Evolutionary conservation across 2,888 invertebrate genomes (phyloP).

Genomic region (Brachycybe producta): DNA sequence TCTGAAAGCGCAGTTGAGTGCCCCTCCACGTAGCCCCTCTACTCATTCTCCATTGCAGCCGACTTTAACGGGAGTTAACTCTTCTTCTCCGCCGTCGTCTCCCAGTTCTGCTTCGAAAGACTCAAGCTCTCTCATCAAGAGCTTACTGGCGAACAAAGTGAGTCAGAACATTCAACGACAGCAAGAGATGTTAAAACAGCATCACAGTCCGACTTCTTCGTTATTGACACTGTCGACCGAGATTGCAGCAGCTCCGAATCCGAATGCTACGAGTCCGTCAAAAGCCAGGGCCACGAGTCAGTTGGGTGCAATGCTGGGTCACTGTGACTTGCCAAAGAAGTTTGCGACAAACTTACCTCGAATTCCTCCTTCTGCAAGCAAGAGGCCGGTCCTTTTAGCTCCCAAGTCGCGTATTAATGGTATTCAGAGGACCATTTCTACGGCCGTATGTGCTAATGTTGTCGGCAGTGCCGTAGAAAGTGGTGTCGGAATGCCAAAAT

Average conservation of each 20-base stretch:
- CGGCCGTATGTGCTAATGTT: slow-evolving; percentile 20
- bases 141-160: slow-evolving; percentile 87
- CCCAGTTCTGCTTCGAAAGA: slow-evolving; percentile 30
- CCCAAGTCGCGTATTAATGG: slow-evolving; percentile 23
- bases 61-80: neutral
- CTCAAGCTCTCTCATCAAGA: slow-evolving; percentile 77
- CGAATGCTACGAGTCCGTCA: slow-evolving; percentile 4
- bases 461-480: neutral
- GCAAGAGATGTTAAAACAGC: slow-evolving; percentile 20
- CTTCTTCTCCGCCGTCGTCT: slow-evolving; percentile 19
- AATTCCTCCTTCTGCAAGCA: neutral
- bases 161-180: slow-evolving; percentile 24
- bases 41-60: slow-evolving; percentile 14
- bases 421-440: slow-evolving; percentile 20
- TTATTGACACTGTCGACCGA: neutral
- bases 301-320: slow-evolving; percentile 15
- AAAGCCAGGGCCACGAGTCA: slow-evolving; percentile 5
- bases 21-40: slow-evolving; percentile 39
- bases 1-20: slow-evolving; percentile 68
- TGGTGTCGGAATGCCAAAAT: neutral
- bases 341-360: slow-evolving; percentile 4
- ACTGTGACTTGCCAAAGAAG: slow-evolving; percentile 10
- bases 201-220: slow-evolving; percentile 13
- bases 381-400: too few species aligned
- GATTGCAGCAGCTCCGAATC: neutral